Base-by-base conservation (phyloP, 2,797 vertebrate species). In the Epinephelus malabaricus region DNA sequence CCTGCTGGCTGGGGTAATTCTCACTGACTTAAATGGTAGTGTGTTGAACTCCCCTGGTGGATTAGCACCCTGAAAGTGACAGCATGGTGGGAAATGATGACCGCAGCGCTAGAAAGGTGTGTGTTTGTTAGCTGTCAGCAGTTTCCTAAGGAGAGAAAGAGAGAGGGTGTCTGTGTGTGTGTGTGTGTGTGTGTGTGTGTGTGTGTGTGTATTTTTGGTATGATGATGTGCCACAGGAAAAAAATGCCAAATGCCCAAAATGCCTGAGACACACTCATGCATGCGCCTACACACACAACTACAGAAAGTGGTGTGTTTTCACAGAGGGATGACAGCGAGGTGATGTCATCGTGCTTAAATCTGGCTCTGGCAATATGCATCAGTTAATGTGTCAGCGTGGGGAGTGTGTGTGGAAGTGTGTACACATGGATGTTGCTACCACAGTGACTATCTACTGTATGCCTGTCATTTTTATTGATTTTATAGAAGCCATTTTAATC, bases 21-120 rank as follows among this genome's bases (percentile, higher is more conserved):
- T 77, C 75, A 64, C 65, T 64, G 50, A 72, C 54, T 72, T 30
- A 64, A 53, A 74, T 34, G 63, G 58, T 25, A 70, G 45, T 68
- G 62, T 82, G 68, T 64, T 70, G 51, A 74, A 63, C 40, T 73
- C 30, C 21, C 73, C 69, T 61, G 30, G 23, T 71, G 73, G 79
- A 82, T 78, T 67, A 69, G 64, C 65, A 69, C 19, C 61, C 77
- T 68, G 43, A 88, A 92, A 78, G 71, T 86, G 81, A 80, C 84
- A 87, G 76, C 58, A 70, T 76, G 78, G 70, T 86, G 85, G 74
- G 66, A 82, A 89, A 85, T 79, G 82, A 86, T 82, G 84, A 86
- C 78, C 82, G 75, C 69, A 69, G 61, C n/a, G 17, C 58, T 11
- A 69, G 85, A 79, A 81, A 88, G 65, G 73, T 77, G 64, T 77